A percentile compares a stretch with the other conserved stretches of the same genome.
phyloP scores from a whole-genome alignment of 2,888 invertebrate species.

The Sminthurides aquaticus region DNA sequence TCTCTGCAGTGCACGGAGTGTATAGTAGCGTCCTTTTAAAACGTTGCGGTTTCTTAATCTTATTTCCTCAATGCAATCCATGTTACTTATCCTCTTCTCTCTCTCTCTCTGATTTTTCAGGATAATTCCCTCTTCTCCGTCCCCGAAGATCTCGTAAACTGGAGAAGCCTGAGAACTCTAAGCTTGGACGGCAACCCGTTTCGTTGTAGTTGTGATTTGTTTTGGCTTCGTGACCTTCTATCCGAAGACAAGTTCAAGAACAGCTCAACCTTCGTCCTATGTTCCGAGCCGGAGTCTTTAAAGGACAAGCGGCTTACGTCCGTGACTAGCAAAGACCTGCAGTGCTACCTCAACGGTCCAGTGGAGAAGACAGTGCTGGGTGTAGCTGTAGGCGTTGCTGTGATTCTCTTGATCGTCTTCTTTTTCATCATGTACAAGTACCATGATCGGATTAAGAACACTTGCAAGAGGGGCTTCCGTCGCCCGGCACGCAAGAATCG shows the following conservation, averaged over 20 bases:
- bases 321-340: conserved; percentile 67
- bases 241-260: conserved; percentile 31
- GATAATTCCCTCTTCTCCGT: conserved; percentile 70
- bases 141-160: conserved; percentile 70
- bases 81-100: too few relatives aligned
- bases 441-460: conserved; percentile 70
- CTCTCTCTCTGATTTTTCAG: conserved; percentile 44
- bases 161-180: conserved; percentile 65
- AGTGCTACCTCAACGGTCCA: conserved; percentile 69
- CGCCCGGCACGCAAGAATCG: conserved; percentile 35
- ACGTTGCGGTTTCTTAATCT: too few relatives aligned
- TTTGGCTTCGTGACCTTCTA: conserved; percentile 67
- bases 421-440: conserved; percentile 70
- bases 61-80: too few relatives aligned
- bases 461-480: conserved; percentile 54
- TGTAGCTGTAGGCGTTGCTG: conserved; percentile 64
- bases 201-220: conserved; percentile 68
- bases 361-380: conserved; percentile 72
- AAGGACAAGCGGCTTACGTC: conserved; percentile 57
- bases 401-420: conserved; percentile 63
- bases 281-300: conserved; percentile 64
- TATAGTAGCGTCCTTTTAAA: background rate
- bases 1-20: background rate
- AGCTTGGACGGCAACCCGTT: conserved; percentile 77
- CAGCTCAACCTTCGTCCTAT: conserved; percentile 54